Base-by-base conservation (phyloP, 1,140 invertebrate species). In the Zaprionus ornatus region DNA sequence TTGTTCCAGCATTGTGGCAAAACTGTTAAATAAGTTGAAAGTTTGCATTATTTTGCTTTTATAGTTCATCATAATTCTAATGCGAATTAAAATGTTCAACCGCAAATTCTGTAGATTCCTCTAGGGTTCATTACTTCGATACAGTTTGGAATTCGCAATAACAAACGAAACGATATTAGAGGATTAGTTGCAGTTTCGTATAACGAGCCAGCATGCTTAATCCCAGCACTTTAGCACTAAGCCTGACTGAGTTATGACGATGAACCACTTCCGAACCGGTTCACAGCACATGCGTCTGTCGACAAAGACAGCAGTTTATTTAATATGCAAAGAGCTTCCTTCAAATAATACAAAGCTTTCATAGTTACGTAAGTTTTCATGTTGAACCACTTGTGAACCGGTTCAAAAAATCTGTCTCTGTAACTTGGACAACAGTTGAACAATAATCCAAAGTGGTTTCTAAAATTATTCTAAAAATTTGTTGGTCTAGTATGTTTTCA, bases 51-150 rank as follows among this genome's bases (percentile, higher is more conserved):
- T 82, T 79, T 75, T 72, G 66, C 76, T 67, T 82, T 79, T 79
- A 82, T 79, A 83, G 70, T 82, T 79, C 57, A 83, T 82, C 71
- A 79, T 82, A 82, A 79, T 83, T 83, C 63, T 45, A 66, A 50
- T 57, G 37, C 25, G 52, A 23, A 82, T 82, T 82, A 82, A 82
- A 82, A 82, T 63, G 63, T 65, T 56, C 35, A 56, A 32, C 50
- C 40, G n/a, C 40, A 42, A 55, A 65, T 27, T 65, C 52, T 42
- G 27, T 40, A n/a, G 40, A 66, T 75, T 50, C 71, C 69, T 68
- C 70, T 62, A 70, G 61, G 75, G 68, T 61, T 57, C 13, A 55
- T 65, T 55, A 50, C 62, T 55, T 37, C 48, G 45, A 50, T 23
- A 50, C 45, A 50, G 45, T 50, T 50, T 50, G 45, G 12, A 23